Evolutionary conservation across 2,888 invertebrate species (phyloP).

Genomic region (Tetropium fuscum): DNA sequence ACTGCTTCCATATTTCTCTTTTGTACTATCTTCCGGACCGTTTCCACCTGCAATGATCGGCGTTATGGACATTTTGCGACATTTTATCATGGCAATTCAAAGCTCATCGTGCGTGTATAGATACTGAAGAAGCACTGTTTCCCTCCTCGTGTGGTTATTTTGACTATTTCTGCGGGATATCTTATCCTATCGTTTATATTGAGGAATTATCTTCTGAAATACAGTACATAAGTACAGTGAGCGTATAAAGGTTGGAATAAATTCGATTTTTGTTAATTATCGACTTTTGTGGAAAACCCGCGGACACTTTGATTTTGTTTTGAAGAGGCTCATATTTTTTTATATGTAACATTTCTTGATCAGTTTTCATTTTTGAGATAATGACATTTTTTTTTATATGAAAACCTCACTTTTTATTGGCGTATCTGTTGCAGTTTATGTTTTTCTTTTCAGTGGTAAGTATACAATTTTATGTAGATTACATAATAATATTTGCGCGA

Average conservation of each 20-base stretch:
- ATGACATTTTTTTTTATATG: no score
- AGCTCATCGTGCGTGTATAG: constrained; percentile 65
- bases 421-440: no score
- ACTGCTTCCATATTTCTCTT: constrained; percentile 60
- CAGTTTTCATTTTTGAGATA: no score
- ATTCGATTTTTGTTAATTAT: no score
- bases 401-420: no score
- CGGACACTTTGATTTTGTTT: no score
- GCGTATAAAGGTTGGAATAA: not conserved
- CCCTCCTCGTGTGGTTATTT: constrained; percentile 19
- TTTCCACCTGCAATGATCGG: constrained; percentile 66
- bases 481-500: no score
- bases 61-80: constrained; percentile 63
- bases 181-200: constrained; percentile 1
- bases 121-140: constrained; percentile 47
- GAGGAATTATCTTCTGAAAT: not conserved
- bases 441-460: no score
- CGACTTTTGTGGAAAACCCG: no score
- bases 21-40: constrained; percentile 66
- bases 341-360: no score
- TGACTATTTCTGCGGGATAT: constrained; percentile 12
- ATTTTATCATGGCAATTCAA: constrained; percentile 65
- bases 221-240: not conserved
- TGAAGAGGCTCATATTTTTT: no score
- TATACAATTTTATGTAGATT: no score